Conservation (phyloP, 2,888 invertebrate species). For the Heliconius ismenius region DNA sequence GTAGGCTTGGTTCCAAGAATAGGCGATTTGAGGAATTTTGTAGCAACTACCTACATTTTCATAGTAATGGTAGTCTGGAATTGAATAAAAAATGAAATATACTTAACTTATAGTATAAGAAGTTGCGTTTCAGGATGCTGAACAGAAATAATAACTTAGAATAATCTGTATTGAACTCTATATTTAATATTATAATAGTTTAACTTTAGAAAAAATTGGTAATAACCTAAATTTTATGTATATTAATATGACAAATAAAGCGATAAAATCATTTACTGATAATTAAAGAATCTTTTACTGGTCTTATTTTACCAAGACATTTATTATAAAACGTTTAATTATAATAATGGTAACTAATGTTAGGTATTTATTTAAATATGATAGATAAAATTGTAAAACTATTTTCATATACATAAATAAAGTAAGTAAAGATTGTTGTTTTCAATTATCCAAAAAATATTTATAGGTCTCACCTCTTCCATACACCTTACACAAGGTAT, state of each 20-base stretch:
- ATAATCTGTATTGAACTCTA: too few species aligned
- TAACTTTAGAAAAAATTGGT: too few species aligned
- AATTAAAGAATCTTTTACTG: too few species aligned
- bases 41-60: constrained; percentile 62
- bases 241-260: too few species aligned
- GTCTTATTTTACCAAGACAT: background rate
- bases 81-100: background rate
- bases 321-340: background rate
- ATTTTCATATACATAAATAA: too few species aligned
- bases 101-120: background rate
- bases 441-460: background rate
- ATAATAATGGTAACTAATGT: background rate
- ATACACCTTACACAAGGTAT: constrained; percentile 55
- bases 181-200: too few species aligned
- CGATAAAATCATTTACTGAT: too few species aligned
- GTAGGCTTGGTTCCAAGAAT: constrained; percentile 64
- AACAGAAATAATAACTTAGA: too few species aligned
- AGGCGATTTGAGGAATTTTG: constrained; percentile 51
- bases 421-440: background rate
- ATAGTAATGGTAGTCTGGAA: constrained; percentile 56
- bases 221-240: too few species aligned
- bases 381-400: too few species aligned
- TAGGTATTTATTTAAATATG: too few species aligned
- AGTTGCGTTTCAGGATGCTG: too few species aligned
- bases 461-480: constrained; percentile 49